Percentiles rank a stretch among this genome's conserved stretches.
These are phyloP conservation scores for Limosa lapponica DNA, from an alignment of 2,797 vertebrate genomes.

Conservation along the genomic window DNA sequence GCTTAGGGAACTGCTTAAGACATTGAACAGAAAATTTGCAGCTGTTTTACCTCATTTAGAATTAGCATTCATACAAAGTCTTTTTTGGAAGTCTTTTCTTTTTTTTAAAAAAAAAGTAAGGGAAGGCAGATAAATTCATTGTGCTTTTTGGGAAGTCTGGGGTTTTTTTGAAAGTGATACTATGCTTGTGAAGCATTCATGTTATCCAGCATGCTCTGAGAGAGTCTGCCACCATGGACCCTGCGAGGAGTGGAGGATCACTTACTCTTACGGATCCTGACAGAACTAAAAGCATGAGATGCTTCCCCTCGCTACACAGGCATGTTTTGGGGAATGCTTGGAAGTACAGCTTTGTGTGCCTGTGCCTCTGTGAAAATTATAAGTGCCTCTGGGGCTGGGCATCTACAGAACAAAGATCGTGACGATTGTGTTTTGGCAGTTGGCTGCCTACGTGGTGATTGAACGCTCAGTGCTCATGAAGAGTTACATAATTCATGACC, in stretches of 20 bases:
- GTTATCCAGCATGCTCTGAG: rapidly evolving
- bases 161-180: background rate
- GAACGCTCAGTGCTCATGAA: conserved; percentile 35
- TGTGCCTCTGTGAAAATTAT: conserved; percentile 46
- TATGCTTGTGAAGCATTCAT: background rate
- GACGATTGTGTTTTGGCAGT: conserved; percentile 62
- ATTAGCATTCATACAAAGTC: background rate
- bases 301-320: background rate
- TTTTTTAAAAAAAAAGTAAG: background rate
- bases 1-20: background rate
- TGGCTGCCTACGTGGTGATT: conserved; percentile 52
- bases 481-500: conserved; percentile 67
- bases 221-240: background rate
- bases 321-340: background rate
- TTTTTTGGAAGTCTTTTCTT: background rate
- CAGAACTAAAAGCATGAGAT: background rate
- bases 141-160: background rate
- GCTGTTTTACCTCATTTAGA: background rate
- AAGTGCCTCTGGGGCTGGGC: conserved; percentile 52
- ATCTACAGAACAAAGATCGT: conserved; percentile 44
- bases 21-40: background rate
- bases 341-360: conserved; percentile 37
- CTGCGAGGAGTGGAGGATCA: background rate
- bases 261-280: background rate
- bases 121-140: background rate